Percentiles rank a stretch among this genome's conserved stretches.
These are phyloP conservation scores for Melinopterus prodromus DNA, from an alignment of 2,888 invertebrate species.

Conservation along the genomic window DNA sequence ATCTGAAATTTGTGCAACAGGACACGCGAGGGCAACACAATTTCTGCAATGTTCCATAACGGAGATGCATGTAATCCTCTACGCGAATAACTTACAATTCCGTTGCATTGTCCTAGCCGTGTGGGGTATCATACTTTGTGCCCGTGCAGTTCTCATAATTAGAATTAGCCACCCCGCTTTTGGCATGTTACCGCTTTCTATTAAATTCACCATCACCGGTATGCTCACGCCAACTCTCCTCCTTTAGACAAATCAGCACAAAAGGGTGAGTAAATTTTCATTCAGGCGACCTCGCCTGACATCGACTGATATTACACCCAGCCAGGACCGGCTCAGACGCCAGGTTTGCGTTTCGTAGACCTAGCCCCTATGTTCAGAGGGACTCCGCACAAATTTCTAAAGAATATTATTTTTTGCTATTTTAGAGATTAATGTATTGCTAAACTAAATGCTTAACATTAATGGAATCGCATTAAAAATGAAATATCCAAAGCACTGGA, in stretches of 20 bases:
- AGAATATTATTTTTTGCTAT: too few relatives aligned
- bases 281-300: conserved; percentile 17
- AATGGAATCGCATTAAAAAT: too few relatives aligned
- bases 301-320: conserved; percentile 23
- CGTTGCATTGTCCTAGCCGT: neutral
- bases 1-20: neutral
- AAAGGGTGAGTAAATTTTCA: conserved; percentile 23
- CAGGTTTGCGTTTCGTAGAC: too few relatives aligned
- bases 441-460: too few relatives aligned
- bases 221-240: neutral
- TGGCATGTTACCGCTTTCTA: neutral
- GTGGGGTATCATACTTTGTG: neutral
- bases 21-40: neutral
- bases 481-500: too few relatives aligned
- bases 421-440: too few relatives aligned
- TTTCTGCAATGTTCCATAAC: neutral
- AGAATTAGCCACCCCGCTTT: neutral
- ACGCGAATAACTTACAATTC: neutral
- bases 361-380: too few relatives aligned
- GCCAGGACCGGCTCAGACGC: neutral
- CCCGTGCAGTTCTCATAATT: neutral
- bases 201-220: neutral
- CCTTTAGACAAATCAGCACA: conserved; percentile 17
- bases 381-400: too few relatives aligned
- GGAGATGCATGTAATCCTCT: neutral